Evolutionary conservation across 2,888 invertebrate genomes (phyloP).

Genomic region (Dolomedes plantarius): DNA sequence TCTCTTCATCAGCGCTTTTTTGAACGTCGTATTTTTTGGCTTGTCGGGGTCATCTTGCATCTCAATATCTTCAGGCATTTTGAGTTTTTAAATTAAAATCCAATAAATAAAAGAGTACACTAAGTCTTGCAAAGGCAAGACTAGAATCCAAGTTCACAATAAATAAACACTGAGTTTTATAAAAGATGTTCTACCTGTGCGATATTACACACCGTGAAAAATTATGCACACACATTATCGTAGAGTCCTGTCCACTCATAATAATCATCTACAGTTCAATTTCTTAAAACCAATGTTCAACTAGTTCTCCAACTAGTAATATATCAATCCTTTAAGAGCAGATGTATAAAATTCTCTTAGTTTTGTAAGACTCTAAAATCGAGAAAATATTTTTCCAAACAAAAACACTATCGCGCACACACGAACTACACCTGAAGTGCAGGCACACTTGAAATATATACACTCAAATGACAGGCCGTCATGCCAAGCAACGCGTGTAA

Average conservation of each 20-base stretch:
- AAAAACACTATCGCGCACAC: background rate
- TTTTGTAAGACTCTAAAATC: too few species aligned
- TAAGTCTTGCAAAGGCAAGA: background rate
- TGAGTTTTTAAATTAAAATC: conserved; percentile 38
- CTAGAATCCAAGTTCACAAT: background rate
- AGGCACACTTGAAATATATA: background rate
- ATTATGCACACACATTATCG: background rate
- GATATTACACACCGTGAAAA: background rate
- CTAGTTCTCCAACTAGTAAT: too few species aligned
- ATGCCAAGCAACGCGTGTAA: background rate
- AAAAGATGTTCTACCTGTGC: background rate
- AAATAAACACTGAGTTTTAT: background rate
- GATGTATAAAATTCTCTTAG: too few species aligned
- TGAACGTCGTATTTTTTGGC: conserved; percentile 77
- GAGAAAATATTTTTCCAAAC: background rate
- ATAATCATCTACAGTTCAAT: background rate
- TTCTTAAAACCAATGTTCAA: background rate
- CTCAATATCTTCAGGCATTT: conserved; percentile 65
- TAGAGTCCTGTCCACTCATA: background rate
- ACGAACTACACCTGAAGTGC: background rate
- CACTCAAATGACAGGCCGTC: background rate
- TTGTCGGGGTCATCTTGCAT: conserved; percentile 49
- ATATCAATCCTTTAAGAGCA: too few species aligned
- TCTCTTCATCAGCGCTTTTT: conserved; percentile 94
- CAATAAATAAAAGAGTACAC: conserved; percentile 12